Base-by-base conservation (phyloP, 1,140 invertebrate genomes). In the Cheumatopsyche charites region DNA sequence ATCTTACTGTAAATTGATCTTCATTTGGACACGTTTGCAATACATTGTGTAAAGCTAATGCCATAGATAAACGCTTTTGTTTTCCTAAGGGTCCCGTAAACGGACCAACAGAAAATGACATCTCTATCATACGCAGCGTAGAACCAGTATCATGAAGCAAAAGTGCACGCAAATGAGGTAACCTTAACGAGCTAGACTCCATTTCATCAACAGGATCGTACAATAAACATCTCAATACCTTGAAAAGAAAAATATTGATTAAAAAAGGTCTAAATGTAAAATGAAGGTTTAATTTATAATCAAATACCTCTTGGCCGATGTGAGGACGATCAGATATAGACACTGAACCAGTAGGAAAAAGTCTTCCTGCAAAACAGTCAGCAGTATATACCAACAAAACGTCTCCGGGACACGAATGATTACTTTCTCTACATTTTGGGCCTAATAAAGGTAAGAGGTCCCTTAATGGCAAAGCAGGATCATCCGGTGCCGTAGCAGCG, bases 381-480 rank as follows among this genome's bases (percentile, higher is more conserved):
- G 95, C 96, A 45, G 92, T 87, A 79, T 97, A 98, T 11, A 99
- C 92, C 63, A 99, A 82, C 67, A 99, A 83, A 77, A 95, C 94
- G 77, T 97, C 97, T 15, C 97, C 97, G 58, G 81, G 81, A 76
- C 82, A 82, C 26, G 23, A 36, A 23, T 70, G 36, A 67, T 72
- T 70, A 49, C 70, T 23, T 36, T 68, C 66, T 12, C 73, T 65
- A 70, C 79, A 79, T 12, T 41, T 15, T 5, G 45, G n/a, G 7
- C 65, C 67, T 72, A 81, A 76, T 70, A 79, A 70, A 62, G 72
- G 41, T 11, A 76, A 67, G 45, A 82, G 74, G 73, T 77, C 78
- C 21, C 78, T 78, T 78, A 82, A 78, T 17, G 80, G 74, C 17
- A 76, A 52, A 15, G 70, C 49, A 12, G 74, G 69, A 42, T 73